phyloP scores from a whole-genome alignment of 2,113 vertebrate genomes.

The Serinus canaria region DNA sequence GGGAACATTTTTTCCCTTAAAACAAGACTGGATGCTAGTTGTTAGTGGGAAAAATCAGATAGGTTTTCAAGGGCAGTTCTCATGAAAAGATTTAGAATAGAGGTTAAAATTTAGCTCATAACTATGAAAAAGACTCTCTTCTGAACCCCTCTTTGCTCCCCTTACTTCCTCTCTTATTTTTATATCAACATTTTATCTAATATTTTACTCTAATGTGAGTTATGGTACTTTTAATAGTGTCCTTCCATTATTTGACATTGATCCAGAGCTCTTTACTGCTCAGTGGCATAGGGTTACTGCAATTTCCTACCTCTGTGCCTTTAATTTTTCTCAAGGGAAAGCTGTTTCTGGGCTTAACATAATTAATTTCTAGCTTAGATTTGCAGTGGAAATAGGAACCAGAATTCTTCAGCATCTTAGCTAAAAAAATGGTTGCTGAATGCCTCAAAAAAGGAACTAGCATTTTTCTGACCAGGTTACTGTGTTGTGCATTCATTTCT shows the following conservation, averaged over 20 bases:
- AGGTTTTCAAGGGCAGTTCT: background rate
- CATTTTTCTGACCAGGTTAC: conserved; percentile 26
- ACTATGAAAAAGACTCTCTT: background rate
- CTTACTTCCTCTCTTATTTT: background rate
- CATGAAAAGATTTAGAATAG: background rate
- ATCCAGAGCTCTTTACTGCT: conserved; percentile 59
- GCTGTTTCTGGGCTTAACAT: conserved; percentile 48
- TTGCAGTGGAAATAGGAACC: conserved; percentile 58
- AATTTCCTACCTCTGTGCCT: conserved; percentile 68
- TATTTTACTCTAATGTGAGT: conserved; percentile 22
- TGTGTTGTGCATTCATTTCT: conserved; percentile 18
- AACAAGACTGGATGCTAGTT: background rate
- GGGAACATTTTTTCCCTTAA: background rate
- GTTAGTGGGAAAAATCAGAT: background rate
- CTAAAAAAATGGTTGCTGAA: conserved; percentile 11
- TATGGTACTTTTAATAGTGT: background rate
- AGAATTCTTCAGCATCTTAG: conserved; percentile 47
- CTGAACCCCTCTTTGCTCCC: background rate
- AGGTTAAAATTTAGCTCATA: background rate
- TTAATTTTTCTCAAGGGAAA: conserved; percentile 68
- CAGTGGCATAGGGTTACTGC: conserved; percentile 56
- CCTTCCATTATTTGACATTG: conserved; percentile 43
- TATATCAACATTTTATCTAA: background rate
- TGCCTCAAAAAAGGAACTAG: background rate
- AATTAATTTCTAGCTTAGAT: conserved; percentile 63